phyloP scores from a whole-genome alignment of 2,113 vertebrate species.

The Myanophis thanlyinensis region DNA sequence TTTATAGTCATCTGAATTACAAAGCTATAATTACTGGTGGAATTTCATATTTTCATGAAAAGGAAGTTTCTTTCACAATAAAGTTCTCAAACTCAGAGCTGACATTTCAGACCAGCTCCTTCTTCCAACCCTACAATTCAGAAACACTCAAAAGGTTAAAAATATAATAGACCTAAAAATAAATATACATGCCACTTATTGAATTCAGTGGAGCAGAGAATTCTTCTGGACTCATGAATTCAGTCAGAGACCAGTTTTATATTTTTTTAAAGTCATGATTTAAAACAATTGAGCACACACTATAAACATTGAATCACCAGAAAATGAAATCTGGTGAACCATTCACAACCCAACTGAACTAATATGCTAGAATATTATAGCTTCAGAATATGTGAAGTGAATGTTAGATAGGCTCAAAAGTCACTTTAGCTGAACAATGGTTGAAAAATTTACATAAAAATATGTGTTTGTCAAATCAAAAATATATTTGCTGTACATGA shows the following conservation, averaged over 20 bases:
- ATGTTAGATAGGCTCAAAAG: constrained; percentile 57
- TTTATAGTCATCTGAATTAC: constrained; percentile 36
- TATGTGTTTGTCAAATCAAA: constrained; percentile 47
- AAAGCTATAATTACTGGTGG: constrained; percentile 48
- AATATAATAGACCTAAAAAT: constrained; percentile 56
- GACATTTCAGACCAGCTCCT: constrained; percentile 49
- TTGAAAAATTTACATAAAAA: constrained; percentile 60
- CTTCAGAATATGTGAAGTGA: constrained; percentile 61
- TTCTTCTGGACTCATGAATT: constrained; percentile 64
- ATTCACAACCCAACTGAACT: constrained; percentile 59
- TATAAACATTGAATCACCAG: constrained; percentile 60
- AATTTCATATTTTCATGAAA: constrained; percentile 26
- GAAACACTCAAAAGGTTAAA: constrained; percentile 59
- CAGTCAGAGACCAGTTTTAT: constrained; percentile 64
- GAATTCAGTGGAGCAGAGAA: constrained; percentile 64
- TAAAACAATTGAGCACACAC: constrained; percentile 72
- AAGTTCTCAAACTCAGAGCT: constrained; percentile 57
- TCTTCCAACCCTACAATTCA: constrained; percentile 57
- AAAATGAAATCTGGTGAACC: constrained; percentile 66
- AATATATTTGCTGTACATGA: constrained; percentile 21
- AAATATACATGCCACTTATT: constrained; percentile 53
- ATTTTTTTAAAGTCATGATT: constrained; percentile 67
- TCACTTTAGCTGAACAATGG: constrained; percentile 40
- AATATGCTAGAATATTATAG: constrained; percentile 55
- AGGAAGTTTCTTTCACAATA: constrained; percentile 31